Evolutionary conservation across 2,113 vertebrate species (phyloP).

Genomic region (Crypturellus undulatus): DNA sequence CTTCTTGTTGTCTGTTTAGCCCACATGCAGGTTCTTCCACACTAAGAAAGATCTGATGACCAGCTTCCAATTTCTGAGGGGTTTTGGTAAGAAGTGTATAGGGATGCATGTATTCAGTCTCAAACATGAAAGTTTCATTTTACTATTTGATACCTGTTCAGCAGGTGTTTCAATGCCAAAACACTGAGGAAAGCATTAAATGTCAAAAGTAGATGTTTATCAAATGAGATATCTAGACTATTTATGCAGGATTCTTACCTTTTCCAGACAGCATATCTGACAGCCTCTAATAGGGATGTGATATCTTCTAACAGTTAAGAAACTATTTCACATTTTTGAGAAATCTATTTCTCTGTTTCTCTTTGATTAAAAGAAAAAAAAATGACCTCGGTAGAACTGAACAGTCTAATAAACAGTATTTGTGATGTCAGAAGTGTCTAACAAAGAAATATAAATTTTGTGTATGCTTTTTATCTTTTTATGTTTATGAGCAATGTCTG

Average conservation of each 20-base stretch:
- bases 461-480: background rate
- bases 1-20: background rate
- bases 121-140: background rate
- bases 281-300: rapidly evolving
- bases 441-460: background rate
- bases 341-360: background rate
- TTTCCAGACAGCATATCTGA: background rate
- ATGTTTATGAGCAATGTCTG: background rate
- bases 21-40: background rate
- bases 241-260: rapidly evolving
- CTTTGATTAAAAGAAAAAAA: background rate
- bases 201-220: background rate
- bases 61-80: background rate
- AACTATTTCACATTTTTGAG: background rate
- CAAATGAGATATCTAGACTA: background rate
- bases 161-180: background rate
- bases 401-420: background rate
- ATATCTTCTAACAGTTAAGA: background rate
- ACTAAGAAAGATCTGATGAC: background rate
- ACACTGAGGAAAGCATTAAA: background rate
- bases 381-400: background rate
- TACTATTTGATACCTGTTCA: background rate
- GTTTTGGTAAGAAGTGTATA: background rate
- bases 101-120: background rate
- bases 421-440: background rate